Conservation (phyloP, 2,797 vertebrate species). For the Lepilemur septentrionalis region DNA sequence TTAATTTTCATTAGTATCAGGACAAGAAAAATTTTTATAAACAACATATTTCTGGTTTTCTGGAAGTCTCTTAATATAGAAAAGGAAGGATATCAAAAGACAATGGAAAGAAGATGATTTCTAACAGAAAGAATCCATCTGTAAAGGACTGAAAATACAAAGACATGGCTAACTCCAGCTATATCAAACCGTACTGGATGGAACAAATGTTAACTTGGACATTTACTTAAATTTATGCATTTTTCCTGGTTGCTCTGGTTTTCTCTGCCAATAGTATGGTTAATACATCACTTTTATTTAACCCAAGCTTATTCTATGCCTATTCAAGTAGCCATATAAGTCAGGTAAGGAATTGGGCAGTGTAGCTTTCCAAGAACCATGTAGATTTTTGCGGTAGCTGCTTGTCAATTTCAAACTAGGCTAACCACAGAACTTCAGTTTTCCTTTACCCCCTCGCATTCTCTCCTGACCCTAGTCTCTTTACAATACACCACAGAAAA, state of each 20-base stretch:
- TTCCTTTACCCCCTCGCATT: neutral
- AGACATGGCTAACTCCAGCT: neutral
- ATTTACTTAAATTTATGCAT: neutral
- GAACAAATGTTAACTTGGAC: neutral
- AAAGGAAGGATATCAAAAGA: neutral
- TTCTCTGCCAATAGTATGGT: neutral
- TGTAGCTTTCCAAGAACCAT: neutral
- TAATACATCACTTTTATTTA: neutral
- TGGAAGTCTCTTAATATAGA: neutral
- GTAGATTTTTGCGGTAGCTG: neutral
- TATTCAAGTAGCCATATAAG: neutral
- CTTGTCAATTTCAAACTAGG: neutral
- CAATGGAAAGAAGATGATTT: neutral
- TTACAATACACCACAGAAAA: neutral
- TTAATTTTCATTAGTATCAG: constrained; percentile 56
- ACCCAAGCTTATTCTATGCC: neutral
- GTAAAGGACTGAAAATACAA: neutral
- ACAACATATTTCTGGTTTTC: neutral
- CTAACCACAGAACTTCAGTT: neutral
- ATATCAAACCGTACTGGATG: neutral
- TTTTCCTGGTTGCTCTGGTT: neutral
- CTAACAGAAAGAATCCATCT: neutral
- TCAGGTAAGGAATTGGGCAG: neutral
- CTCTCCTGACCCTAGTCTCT: neutral
- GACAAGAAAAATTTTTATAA: neutral